phyloP scores from a whole-genome alignment of 2,113 vertebrate species.

The Anolis carolinensis region DNA sequence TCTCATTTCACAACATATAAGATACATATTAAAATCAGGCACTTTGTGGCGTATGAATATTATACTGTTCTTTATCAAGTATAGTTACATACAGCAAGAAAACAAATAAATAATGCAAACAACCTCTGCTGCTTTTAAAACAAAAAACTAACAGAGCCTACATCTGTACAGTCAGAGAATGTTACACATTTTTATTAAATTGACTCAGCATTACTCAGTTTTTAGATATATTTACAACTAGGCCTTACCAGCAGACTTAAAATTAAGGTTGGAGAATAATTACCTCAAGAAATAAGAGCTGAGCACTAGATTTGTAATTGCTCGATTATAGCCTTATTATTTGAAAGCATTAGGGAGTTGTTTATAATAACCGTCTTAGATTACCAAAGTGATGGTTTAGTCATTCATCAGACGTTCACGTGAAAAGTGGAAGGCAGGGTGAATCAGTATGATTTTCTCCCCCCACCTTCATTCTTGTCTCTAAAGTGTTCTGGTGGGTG shows the following conservation, averaged over 20 bases:
- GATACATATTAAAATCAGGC: neutral
- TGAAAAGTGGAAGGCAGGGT: constrained; percentile 61
- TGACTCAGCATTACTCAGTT: constrained; percentile 21
- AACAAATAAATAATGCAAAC: neutral
- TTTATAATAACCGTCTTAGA: constrained; percentile 65
- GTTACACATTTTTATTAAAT: constrained; percentile 35
- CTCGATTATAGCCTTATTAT: constrained; percentile 55
- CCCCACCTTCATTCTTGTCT: constrained; percentile 4
- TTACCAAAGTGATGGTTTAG: constrained; percentile 53
- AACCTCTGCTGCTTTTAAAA: neutral
- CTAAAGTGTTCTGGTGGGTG: constrained; percentile 53
- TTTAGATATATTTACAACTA: neutral
- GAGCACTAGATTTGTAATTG: constrained; percentile 37
- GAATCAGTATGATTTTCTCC: constrained; percentile 29
- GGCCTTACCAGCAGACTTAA: neutral
- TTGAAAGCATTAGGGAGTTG: constrained; percentile 62
- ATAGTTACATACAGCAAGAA: neutral
- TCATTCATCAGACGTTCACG: constrained; percentile 64
- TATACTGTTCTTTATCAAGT: neutral
- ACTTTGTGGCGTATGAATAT: neutral
- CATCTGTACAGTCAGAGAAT: constrained; percentile 27
- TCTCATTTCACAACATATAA: neutral
- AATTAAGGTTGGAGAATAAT: constrained; percentile 36
- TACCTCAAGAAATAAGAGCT: constrained; percentile 50
- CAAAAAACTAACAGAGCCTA: constrained; percentile 32